A percentile compares a stretch with the other conserved stretches of the same genome.
Conservation (phyloP, 2,888 invertebrate species). For the Peribatodes rhomboidaria region DNA sequence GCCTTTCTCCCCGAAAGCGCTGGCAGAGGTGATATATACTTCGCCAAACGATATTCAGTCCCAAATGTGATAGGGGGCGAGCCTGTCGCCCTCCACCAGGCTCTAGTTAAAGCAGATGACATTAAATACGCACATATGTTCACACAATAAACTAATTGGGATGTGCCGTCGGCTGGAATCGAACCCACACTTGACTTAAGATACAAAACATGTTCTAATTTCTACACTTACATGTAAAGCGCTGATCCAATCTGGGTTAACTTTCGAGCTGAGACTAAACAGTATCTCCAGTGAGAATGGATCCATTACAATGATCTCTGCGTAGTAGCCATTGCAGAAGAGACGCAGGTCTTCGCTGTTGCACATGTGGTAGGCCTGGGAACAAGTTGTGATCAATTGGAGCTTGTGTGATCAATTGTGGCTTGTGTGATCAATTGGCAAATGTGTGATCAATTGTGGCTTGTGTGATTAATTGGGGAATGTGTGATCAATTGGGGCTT, state of each 20-base stretch:
- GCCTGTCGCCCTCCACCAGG: too few relatives aligned
- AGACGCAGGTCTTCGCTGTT: constrained; percentile 93
- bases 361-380: constrained; percentile 93
- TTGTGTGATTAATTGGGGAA: not conserved
- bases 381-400: constrained; percentile 4
- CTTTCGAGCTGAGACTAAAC: constrained; percentile 96
- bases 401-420: not conserved
- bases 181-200: too few relatives aligned
- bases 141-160: too few relatives aligned
- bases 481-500: not conserved
- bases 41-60: too few relatives aligned
- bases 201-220: too few relatives aligned
- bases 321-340: constrained; percentile 99
- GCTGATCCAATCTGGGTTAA: constrained; percentile 99
- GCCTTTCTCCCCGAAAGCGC: too few relatives aligned
- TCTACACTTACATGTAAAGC: constrained; percentile 92
- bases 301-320: constrained; percentile 98
- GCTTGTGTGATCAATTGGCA: not conserved
- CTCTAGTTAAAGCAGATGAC: too few relatives aligned
- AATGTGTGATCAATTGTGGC: not conserved
- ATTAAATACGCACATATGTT: too few relatives aligned
- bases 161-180: too few relatives aligned
- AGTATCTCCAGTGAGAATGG: constrained; percentile 97
- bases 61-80: too few relatives aligned
- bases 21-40: too few relatives aligned